Conservation (phyloP, 2,113 vertebrate genomes). For the Acrocephalus kingi region DNA sequence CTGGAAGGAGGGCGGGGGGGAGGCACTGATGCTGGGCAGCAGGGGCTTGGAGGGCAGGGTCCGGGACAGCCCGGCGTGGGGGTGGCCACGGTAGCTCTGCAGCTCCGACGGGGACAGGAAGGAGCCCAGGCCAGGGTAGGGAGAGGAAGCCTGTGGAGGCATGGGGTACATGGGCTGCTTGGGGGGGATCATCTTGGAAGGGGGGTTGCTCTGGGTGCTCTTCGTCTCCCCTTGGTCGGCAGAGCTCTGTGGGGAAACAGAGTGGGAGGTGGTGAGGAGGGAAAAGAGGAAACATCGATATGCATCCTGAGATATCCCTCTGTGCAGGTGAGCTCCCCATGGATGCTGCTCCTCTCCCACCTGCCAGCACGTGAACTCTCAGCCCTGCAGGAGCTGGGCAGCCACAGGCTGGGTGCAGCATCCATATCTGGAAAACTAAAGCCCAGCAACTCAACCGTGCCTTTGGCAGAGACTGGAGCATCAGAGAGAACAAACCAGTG, state of each 20-base stretch:
- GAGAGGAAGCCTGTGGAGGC: constrained; percentile 87
- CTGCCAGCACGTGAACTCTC: background rate
- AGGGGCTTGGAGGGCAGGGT: constrained; percentile 89
- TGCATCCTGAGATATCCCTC: fast-evolving
- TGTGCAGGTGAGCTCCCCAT: fast-evolving
- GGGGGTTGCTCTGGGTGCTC: constrained; percentile 82
- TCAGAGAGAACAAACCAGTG: fast-evolving
- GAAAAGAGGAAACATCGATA: background rate
- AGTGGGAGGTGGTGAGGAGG: background rate
- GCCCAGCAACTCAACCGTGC: fast-evolving
- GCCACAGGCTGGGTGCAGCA: background rate
- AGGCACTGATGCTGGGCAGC: constrained; percentile 94
- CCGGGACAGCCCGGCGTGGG: constrained; percentile 87
- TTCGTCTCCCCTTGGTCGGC: constrained; percentile 89
- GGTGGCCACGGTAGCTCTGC: constrained; percentile 90
- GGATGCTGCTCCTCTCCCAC: background rate
- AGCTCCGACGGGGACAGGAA: constrained; percentile 91
- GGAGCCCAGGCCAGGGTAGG: constrained; percentile 88
- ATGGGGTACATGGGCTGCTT: constrained; percentile 91
- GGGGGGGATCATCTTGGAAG: constrained; percentile 91
- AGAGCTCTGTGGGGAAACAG: constrained; percentile 81
- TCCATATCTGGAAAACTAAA: background rate
- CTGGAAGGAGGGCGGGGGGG: constrained; percentile 92
- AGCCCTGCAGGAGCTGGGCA: background rate
- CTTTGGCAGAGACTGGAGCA: background rate